These are phyloP conservation scores for Litocranius walleri DNA, from an alignment of 2,113 vertebrate species.

Conservation along the genomic window DNA sequence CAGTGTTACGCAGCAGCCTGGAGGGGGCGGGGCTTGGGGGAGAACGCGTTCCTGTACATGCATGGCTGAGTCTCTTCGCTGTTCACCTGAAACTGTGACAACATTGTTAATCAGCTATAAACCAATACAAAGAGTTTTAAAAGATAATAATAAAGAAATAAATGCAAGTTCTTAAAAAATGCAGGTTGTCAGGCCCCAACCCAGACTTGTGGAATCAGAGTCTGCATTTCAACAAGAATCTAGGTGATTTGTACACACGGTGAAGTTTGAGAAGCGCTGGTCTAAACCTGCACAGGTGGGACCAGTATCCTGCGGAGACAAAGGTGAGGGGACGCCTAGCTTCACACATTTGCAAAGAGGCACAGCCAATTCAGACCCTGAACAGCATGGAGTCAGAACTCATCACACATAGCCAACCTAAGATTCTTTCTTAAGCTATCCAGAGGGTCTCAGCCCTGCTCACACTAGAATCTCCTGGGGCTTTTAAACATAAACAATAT, in stretches of 20 bases:
- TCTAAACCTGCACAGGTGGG: not conserved
- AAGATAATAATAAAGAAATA: not conserved
- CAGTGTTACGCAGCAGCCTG: not conserved
- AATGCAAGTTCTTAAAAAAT: not conserved
- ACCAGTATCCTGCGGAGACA: not conserved
- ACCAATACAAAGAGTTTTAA: not conserved
- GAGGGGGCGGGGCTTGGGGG: accelerated
- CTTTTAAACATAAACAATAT: not conserved
- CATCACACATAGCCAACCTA: not conserved
- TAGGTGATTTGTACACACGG: accelerated
- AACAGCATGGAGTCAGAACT: no score
- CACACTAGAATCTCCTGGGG: not conserved
- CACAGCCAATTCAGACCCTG: not conserved
- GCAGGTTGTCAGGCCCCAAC: not conserved
- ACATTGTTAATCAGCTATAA: not conserved
- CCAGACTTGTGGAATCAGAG: not conserved
- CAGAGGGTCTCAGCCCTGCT: not conserved
- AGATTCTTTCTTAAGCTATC: not conserved
- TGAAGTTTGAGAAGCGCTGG: accelerated
- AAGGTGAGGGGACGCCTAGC: accelerated
- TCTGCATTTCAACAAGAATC: not conserved
- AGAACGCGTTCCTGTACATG: not conserved
- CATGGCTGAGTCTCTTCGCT: not conserved
- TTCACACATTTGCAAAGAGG: not conserved
- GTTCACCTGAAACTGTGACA: not conserved